Conservation (phyloP, 2,797 vertebrate genomes). For the Enteromius paludinosus region DNA sequence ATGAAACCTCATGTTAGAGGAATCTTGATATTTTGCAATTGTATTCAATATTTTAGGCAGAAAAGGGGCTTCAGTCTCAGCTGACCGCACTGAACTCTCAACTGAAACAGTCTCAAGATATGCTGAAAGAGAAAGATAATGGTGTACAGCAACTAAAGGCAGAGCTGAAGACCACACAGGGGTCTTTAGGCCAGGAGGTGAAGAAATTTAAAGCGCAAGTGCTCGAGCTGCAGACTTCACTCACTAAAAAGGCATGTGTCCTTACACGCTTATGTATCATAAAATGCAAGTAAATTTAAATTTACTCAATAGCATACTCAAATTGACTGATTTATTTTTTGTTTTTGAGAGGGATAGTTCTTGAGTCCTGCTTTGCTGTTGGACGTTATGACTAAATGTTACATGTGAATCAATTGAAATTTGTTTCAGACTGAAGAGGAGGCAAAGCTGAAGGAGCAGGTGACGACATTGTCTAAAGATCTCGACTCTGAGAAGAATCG, state of each 20-base stretch:
- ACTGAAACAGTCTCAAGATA: slow-evolving; percentile 77
- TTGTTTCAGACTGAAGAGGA: slow-evolving; percentile 83
- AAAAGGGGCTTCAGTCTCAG: slow-evolving; percentile 82
- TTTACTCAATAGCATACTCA: neutral
- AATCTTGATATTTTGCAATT: neutral
- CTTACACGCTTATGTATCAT: neutral
- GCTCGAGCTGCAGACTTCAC: slow-evolving; percentile 78
- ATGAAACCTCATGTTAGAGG: neutral
- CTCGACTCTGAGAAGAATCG: slow-evolving; percentile 80
- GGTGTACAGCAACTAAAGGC: slow-evolving; percentile 80
- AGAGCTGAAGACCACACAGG: slow-evolving; percentile 82
- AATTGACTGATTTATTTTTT: neutral
- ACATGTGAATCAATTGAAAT: neutral
- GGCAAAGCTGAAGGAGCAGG: slow-evolving; percentile 81
- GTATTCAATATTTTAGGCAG: slow-evolving; percentile 72
- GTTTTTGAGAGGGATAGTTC: neutral
- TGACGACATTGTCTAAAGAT: slow-evolving; percentile 78
- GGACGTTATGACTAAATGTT: neutral
- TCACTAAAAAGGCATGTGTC: slow-evolving; percentile 83
- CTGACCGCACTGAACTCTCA: slow-evolving; percentile 79
- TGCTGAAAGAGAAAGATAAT: slow-evolving; percentile 85
- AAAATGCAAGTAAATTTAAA: neutral
- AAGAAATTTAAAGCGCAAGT: slow-evolving; percentile 82
- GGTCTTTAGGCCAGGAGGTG: slow-evolving; percentile 81
- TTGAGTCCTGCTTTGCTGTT: neutral